A percentile compares a stretch with the other conserved stretches of the same genome.
These are phyloP conservation scores for Ecdyonurus torrentis DNA, from an alignment of 2,888 invertebrate genomes.

Conservation along the genomic window DNA sequence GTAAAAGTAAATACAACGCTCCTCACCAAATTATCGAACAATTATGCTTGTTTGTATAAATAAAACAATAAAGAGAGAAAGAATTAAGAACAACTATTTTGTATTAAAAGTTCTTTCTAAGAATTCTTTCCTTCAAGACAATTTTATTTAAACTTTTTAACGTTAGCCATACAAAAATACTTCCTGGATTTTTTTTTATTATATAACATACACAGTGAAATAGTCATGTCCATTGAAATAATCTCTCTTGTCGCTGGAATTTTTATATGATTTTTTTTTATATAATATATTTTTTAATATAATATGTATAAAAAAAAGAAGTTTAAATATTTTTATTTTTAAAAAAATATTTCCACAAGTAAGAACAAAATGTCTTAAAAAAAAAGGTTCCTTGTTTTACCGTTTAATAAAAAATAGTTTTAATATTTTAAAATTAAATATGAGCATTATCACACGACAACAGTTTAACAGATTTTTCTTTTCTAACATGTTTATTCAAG, in stretches of 20 bases:
- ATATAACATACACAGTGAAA: no score
- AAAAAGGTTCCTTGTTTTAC: no score
- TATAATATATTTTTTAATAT: neutral
- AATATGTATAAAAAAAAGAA: neutral
- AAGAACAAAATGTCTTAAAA: no score
- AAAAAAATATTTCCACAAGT: no score
- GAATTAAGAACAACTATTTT: neutral
- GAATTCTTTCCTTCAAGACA: neutral
- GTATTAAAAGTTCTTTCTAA: neutral
- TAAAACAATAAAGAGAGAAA: neutral
- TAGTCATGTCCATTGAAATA: neutral
- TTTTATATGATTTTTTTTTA: neutral
- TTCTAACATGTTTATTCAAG: no score
- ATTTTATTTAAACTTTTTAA: neutral
- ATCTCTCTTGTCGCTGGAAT: neutral
- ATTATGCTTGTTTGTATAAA: no score
- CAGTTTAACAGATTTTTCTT: no score
- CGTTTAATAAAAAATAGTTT: no score
- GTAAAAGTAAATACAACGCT: no score
- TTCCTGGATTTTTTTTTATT: neutral
- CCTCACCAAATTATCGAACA: no score
- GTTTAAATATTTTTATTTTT: neutral
- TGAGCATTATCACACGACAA: no score
- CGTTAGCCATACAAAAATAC: neutral
- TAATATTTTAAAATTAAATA: no score